Percentiles rank a stretch among this genome's conserved stretches.
Evolutionary conservation across 2,113 vertebrate species (phyloP).

Genomic region (Tupaia tana): DNA sequence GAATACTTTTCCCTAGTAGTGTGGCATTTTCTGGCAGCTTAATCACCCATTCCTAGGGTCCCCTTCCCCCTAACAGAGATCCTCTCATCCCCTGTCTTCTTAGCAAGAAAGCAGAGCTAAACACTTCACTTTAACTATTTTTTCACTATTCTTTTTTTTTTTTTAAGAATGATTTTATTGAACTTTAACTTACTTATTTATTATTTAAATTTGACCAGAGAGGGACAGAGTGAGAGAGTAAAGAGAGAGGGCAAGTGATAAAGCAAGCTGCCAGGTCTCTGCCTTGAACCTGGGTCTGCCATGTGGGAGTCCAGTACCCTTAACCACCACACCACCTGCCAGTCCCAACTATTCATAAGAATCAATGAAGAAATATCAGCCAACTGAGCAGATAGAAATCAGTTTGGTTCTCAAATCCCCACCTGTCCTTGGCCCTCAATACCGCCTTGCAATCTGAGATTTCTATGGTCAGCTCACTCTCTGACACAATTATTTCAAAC

Average conservation of each 20-base stretch:
- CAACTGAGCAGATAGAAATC: background rate
- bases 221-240: no score
- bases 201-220: no score
- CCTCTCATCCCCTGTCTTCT: background rate
- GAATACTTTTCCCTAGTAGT: background rate
- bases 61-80: background rate
- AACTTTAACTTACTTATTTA: no score
- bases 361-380: background rate
- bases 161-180: no score
- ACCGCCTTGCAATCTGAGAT: background rate
- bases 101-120: slow-evolving; percentile 7
- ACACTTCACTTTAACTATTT: background rate
- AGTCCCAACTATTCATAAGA: background rate
- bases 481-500: background rate
- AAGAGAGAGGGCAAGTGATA: no score
- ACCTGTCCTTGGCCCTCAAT: background rate
- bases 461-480: background rate
- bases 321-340: no score
- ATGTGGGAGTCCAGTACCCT: no score
- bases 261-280: no score
- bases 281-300: no score
- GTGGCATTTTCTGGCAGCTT: background rate
- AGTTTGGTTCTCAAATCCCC: background rate
- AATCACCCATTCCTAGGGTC: background rate
- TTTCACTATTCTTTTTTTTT: no score